Evolutionary conservation across 2,888 invertebrate species (phyloP).

Genomic region (Mesorhabditis belari): DNA sequence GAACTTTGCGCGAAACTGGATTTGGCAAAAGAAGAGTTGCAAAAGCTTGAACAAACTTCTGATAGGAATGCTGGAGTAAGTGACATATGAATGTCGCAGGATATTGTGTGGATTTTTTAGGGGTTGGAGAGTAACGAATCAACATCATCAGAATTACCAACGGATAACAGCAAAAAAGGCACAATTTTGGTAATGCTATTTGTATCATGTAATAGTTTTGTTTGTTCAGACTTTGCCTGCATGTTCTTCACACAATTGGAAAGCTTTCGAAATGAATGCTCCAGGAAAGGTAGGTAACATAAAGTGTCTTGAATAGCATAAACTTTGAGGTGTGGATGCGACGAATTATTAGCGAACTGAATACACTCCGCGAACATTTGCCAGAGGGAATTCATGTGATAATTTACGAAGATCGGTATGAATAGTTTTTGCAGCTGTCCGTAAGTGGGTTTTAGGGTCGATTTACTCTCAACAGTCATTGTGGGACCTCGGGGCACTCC

Average conservation of each 20-base stretch:
- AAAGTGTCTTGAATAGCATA: no score
- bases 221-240: background rate
- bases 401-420: conserved; percentile 9
- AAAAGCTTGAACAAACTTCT: no score
- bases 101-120: no score
- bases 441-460: conserved; percentile 4
- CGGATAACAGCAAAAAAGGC: no score
- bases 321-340: background rate
- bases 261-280: no score
- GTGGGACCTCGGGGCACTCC: conserved; percentile 11
- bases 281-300: no score
- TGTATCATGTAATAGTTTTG: background rate
- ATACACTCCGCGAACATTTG: conserved; percentile 8
- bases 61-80: no score
- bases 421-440: background rate
- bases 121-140: no score
- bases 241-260: background rate
- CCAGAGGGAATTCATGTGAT: conserved; percentile 12
- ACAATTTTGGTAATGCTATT: background rate
- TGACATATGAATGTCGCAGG: no score
- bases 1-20: no score
- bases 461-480: conserved; percentile 10
- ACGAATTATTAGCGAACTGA: conserved; percentile 6
- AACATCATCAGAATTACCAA: no score
- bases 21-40: no score